Base-by-base conservation (phyloP, 2,888 invertebrate genomes). In the Drosophila setosimentum region DNA sequence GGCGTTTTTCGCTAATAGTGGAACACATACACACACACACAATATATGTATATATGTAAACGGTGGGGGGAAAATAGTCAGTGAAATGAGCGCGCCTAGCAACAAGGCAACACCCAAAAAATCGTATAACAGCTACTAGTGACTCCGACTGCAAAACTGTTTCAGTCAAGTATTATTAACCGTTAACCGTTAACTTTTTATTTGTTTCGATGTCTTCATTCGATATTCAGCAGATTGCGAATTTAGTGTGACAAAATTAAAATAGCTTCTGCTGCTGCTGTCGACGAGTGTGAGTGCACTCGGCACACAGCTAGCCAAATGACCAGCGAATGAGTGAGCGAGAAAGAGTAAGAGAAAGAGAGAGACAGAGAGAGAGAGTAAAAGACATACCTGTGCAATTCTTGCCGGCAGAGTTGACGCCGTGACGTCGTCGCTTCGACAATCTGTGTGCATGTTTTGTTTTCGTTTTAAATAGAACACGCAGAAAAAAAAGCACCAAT, bases 1-100 rank as follows among this genome's bases (percentile, higher is more conserved):
- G 76, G 78, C 76, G 76, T 78, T 55, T 77, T 78, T 50, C 18
- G 64, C 64, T 69, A 78, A 69, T 69, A 78, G 65, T 66, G 51
- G 21, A 51, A 59, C n/a, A 53, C 16, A 37, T 2, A 54, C 18
- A 57, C 27, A 62, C 3, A 48, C 40, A 61, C 16, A 55, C 13
- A 48, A 55, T 16, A 48, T 3, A n/a, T 18, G 8, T 42, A 42
- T 68, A 27, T 37, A 42, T 27, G 37, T 11, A 40, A 59, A 13
- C 13, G 1, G 45, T 11, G 10, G 8, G 8, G 37, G n/a, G n/a
- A 37, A 18, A 24, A 42, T 57, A 45, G 29, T 33, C 42, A 33
- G 18, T 21, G 32, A 48, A 78, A 53, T 50, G 32, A 48, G 57
- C 51, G 33, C 42, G 54, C 65, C 53, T 72, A 59, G 72, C 65